Conservation (phyloP, 2,888 invertebrate genomes). For the Rhaphigaster nebulosa region DNA sequence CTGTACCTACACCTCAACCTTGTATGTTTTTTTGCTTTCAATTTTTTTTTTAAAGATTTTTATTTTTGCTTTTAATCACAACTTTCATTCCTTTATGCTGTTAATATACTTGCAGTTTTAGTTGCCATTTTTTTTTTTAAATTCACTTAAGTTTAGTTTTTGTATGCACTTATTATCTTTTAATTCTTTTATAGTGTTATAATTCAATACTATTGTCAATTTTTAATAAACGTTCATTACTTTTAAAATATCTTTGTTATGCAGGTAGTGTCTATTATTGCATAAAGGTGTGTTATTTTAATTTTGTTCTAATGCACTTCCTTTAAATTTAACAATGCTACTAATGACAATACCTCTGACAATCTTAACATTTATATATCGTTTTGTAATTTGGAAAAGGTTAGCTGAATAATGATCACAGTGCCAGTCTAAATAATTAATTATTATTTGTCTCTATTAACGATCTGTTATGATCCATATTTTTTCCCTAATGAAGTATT, state of each 20-base stretch:
- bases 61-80: neutral
- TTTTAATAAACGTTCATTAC: neutral
- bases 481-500: no score
- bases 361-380: slow-evolving; percentile 9
- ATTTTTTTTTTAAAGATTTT: slow-evolving; percentile 14
- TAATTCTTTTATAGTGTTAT: neutral
- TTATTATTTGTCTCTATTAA: neutral
- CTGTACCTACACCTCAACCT: slow-evolving; percentile 60
- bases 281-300: neutral
- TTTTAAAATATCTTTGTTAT: neutral
- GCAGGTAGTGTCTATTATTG: neutral
- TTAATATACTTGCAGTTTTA: neutral
- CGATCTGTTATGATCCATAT: neutral
- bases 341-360: neutral
- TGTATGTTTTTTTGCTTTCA: slow-evolving; percentile 55
- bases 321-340: neutral
- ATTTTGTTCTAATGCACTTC: neutral
- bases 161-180: neutral
- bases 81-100: slow-evolving; percentile 30
- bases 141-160: neutral
- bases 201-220: neutral
- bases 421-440: neutral
- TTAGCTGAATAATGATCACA: neutral
- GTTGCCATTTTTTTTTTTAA: neutral
- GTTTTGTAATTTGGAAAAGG: slow-evolving; percentile 8